Conservation (phyloP, 1,140 invertebrate genomes). For the Aradophagus sp. region DNA sequence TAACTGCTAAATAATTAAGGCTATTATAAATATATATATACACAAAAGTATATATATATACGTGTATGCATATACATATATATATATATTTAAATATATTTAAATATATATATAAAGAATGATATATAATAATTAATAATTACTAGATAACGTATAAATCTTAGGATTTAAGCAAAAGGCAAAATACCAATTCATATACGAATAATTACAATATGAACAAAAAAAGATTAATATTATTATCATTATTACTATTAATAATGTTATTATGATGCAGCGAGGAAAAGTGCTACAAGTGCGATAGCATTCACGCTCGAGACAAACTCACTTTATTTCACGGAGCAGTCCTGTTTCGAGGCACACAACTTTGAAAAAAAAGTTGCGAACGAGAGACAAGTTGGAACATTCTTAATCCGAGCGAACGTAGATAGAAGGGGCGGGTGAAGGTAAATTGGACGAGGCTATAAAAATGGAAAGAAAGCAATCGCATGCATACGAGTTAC, state of each 20-base stretch:
- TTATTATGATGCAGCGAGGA: conserved; percentile 48
- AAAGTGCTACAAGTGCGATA: conserved; percentile 29
- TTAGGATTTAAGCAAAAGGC: conserved; percentile 65
- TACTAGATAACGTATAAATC: conserved; percentile 69
- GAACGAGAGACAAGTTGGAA: too few relatives aligned
- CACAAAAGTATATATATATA: conserved; percentile 54
- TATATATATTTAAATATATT: conserved; percentile 56
- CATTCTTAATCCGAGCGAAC: too few relatives aligned
- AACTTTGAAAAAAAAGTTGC: too few relatives aligned
- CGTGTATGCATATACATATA: conserved; percentile 53
- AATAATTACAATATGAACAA: conserved; percentile 62
- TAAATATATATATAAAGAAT: conserved; percentile 62
- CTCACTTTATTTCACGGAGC: conserved; percentile 31
- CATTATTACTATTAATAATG: conserved; percentile 62
- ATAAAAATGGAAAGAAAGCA: too few relatives aligned
- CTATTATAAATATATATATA: conserved; percentile 67
- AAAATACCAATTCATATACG: conserved; percentile 67
- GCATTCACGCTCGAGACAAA: conserved; percentile 62
- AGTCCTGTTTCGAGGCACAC: conserved; percentile 25
- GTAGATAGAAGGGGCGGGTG: too few relatives aligned
- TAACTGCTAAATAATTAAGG: conserved; percentile 72
- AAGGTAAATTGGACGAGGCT: too few relatives aligned
- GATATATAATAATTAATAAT: conserved; percentile 70
- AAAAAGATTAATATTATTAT: conserved; percentile 55
- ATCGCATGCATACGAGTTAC: conserved; percentile 59